Conservation (phyloP, 92 coral and sea anemone species). For the Meandrina meandrites region DNA sequence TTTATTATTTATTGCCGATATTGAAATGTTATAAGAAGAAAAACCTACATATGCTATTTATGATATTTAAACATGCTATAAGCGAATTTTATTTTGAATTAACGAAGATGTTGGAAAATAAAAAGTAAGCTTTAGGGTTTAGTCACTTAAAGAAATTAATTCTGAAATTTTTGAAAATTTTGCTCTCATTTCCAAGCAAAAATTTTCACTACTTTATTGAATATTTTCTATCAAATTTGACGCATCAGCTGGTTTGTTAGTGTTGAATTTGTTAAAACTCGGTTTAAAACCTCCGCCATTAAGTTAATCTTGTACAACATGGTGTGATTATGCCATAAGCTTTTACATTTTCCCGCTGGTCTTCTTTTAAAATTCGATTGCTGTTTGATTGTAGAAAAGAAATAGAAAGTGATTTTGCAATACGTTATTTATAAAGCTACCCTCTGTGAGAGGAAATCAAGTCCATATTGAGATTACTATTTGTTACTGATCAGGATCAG, state of each 20-base stretch:
- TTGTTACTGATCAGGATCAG: conserved; percentile 17
- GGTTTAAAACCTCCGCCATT: no score
- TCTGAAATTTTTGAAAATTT: no score
- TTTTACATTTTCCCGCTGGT: not conserved
- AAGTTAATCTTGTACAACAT: no score
- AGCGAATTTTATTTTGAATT: no score
- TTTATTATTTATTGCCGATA: not conserved
- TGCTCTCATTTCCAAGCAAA: not conserved
- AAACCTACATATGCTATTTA: not conserved
- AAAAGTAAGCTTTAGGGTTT: not conserved
- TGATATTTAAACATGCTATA: no score
- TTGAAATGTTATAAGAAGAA: not conserved
- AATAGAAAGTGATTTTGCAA: not conserved
- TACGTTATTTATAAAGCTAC: not conserved
- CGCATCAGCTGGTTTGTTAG: not conserved
- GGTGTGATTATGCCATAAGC: not conserved
- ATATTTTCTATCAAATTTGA: not conserved
- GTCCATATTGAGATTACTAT: not conserved
- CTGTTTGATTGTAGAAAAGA: not conserved
- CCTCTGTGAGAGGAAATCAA: not conserved
- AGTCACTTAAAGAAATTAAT: not conserved
- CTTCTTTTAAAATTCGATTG: not conserved
- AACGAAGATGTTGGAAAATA: not conserved
- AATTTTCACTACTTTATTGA: not conserved
- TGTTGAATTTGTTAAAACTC: not conserved